phyloP scores from a whole-genome alignment of 2,888 invertebrate genomes.

The Seladonia tumulorum region DNA sequence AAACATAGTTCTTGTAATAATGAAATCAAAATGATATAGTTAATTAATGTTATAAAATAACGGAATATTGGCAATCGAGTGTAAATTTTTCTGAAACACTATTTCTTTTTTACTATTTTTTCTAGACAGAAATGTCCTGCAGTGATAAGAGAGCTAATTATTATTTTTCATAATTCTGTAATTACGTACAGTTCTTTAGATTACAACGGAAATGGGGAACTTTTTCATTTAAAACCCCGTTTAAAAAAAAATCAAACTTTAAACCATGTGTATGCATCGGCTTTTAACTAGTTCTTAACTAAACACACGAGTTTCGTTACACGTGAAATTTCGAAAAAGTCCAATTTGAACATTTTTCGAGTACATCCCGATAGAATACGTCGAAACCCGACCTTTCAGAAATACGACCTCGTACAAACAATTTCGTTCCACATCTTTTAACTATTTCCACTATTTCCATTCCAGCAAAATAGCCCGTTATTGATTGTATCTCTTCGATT shows the following conservation, averaged over 20 bases:
- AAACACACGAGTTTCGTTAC: neutral
- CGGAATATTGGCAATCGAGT: neutral
- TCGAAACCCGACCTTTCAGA: neutral
- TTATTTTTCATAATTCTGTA: neutral
- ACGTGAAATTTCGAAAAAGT: neutral
- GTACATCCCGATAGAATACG: neutral
- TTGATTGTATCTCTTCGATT: neutral
- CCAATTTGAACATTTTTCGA: neutral
- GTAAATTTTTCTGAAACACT: neutral
- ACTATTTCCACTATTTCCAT: neutral
- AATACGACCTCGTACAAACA: neutral
- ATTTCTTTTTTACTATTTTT: neutral
- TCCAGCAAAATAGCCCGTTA: neutral
- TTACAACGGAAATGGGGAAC: neutral
- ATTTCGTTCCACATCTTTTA: neutral
- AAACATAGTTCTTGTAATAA: neutral
- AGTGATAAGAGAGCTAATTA: neutral
- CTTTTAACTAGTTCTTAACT: neutral
- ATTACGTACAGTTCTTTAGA: neutral
- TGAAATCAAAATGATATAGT: neutral
- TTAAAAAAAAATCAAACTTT: neutral
- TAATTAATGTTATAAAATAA: neutral
- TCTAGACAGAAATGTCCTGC: neutral
- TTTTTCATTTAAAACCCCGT: neutral
- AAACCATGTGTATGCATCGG: neutral